Evolutionary conservation across 2,113 vertebrate genomes (phyloP), one percentile per base, ranked within the genome.

Genomic region (Cygnus atratus): DNA sequence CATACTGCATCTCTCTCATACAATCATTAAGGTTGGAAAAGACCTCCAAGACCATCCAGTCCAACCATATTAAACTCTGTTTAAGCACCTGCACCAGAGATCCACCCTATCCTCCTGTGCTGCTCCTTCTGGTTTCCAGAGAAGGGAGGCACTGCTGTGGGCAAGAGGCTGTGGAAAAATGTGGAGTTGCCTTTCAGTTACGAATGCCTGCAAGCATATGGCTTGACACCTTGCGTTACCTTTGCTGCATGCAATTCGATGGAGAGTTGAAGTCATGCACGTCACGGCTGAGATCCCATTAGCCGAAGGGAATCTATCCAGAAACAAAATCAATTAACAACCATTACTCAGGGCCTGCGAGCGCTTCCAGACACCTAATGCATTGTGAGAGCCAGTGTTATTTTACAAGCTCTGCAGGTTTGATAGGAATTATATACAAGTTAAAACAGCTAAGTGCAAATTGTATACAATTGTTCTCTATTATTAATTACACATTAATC

Each of bases 401-500:
- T 84, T 95, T 96, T 92, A 95, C 91, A 82, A 87, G 80, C 20
- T 59, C 16, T 46, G 55, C 72, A 83, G 37, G 18, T 79, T 84
- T 84, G n/a, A 59, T 50, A 58, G 78, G 41, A 83, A 86, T 87
- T 61, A 82, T 73, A 79, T 70, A 50, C 25, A 91, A 77, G 71
- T 74, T 93, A 81, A 84, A 90, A 84, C 67, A 0, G 0, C 82
- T 85, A 92, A 90, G 72, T 86, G 90, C 85, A 88, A 91, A 76
- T 70, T 35, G 48, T 61, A 82, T 73, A 82, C 50, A 68, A 3
- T 85, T 73, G 63, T 83, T 77, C 84, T 91, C 28, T 67, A 63
- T 86, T 88, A 93, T 90, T 94, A 91, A 91, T 90, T 76, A 91
- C 67, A 71, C 75, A 93, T 86, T 63, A 77, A 94, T 95, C 79